Base-by-base conservation (phyloP, 2,888 invertebrate genomes). In the Sphaerophoria taeniata region DNA sequence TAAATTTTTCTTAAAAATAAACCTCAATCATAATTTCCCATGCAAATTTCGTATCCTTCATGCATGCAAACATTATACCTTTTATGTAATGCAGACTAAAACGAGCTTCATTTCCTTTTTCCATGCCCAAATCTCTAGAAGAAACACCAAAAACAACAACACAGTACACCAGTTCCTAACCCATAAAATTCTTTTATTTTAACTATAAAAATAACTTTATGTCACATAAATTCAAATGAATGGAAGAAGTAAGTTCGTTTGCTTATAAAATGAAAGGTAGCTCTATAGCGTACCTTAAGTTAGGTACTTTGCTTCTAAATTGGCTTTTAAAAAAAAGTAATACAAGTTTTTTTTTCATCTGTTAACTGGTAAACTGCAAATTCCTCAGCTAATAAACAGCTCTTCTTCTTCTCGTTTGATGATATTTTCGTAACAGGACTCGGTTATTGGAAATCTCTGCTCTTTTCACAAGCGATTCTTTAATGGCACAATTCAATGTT, bases 161-260 rank as follows among this genome's bases (percentile, higher is more conserved):
- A 24, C 24, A 24, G 24, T 24, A 24, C 24, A 24, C 24, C 24
- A 53, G 53, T 39, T 43, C 60, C n/a, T 31, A n/a, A 39, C 1
- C 14, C 51, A 67, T 67, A 53, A 67, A 53, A 67, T 53, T 67
- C 53, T 34, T 51, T 53, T 67, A 67, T 67, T 67, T 67, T 24
- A 51, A 53, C 67, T 67, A 67, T 67, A 53, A 67, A 65, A 67
- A 51, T 51, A 53, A 67, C 39, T 53, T 67, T 67, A 67, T 67
- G 67, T 53, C n/a, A 39, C 67, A 67, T 67, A 67, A 67, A 67
- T 67, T 67, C 67, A 39, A 67, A 67, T 67, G 67, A 67, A 67
- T 33, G 67, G 53, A 67, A 24, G 24, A 24, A 67, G 67, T 67
- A 16, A 67, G 51, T 39, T 67, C 9, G 53, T 24, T 43, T 43